These are phyloP conservation scores for Heliothis peltigera DNA, from an alignment of 2,888 invertebrate genomes.

Conservation along the genomic window DNA sequence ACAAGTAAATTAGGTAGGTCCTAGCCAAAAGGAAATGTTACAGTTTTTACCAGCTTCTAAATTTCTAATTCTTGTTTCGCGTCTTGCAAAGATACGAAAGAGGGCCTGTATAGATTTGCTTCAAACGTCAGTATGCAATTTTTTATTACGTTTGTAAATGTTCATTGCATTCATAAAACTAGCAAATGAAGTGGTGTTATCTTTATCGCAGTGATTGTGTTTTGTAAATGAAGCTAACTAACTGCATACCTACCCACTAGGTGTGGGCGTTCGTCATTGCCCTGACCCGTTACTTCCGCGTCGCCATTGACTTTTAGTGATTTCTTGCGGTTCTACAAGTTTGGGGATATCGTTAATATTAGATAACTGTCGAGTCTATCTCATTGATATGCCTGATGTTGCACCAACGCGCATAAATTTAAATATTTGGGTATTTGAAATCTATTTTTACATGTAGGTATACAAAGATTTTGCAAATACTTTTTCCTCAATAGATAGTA, in stretches of 20 bases:
- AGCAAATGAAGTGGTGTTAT: conserved; percentile 9
- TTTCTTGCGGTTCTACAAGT: conserved; percentile 51
- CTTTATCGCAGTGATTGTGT: conserved; percentile 31
- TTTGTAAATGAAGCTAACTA: conserved; percentile 33
- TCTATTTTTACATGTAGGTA: conserved; percentile 3
- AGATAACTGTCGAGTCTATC: conserved; percentile 55
- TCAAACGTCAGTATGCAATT: conserved; percentile 7
- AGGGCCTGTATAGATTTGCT: background rate
- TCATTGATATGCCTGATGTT: conserved; percentile 52
- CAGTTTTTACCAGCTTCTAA: conserved; percentile 1
- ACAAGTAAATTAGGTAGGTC: no score
- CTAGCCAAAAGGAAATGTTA: no score
- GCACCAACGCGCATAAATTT: conserved; percentile 33
- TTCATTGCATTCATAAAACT: conserved; percentile 4
- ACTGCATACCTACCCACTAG: conserved; percentile 8
- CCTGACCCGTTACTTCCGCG: conserved; percentile 70
- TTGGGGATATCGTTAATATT: conserved; percentile 48
- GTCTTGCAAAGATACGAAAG: conserved; percentile 7
- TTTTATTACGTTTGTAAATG: background rate
- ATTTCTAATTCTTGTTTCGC: no score
- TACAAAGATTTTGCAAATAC: conserved; percentile 4
- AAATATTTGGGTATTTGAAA: conserved; percentile 24
- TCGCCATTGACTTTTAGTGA: conserved; percentile 55
- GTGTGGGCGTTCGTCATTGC: conserved; percentile 66
- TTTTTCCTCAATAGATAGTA: background rate